Percentiles rank a stretch among this genome's conserved stretches.
These are phyloP conservation scores for Oscheius myriophilus DNA, from an alignment of 2,888 invertebrate genomes.

Conservation along the genomic window DNA sequence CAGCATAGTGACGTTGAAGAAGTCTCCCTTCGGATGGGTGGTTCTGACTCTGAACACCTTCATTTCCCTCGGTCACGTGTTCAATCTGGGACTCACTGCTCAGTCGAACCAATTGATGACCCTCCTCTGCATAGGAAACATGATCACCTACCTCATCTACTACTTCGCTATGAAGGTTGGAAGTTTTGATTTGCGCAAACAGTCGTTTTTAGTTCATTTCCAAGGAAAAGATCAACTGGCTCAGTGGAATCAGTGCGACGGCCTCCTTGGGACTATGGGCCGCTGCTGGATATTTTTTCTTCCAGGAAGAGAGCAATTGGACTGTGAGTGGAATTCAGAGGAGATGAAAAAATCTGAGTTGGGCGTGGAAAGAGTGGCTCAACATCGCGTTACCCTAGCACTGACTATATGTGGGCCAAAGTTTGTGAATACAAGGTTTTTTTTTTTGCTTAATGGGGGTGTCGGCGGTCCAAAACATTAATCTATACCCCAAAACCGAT, in stretches of 20 bases:
- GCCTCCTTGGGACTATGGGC: conserved; percentile 2
- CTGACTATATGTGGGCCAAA: too few relatives aligned
- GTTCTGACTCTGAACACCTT: background rate
- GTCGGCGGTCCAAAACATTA: too few relatives aligned
- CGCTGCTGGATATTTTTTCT: conserved; percentile 1
- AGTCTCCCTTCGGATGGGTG: background rate
- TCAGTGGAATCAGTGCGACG: background rate
- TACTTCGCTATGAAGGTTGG: conserved; percentile 87
- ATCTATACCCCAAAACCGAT: too few relatives aligned
- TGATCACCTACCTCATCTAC: conserved; percentile 83
- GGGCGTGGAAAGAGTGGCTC: too few relatives aligned
- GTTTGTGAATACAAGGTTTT: too few relatives aligned
- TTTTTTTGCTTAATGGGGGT: too few relatives aligned
- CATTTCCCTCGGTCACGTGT: conserved; percentile 1
- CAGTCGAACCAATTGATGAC: conserved; percentile 18
- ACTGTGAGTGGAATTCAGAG: too few relatives aligned
- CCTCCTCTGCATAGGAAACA: conserved; percentile 83
- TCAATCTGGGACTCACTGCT: background rate
- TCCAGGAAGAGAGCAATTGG: conserved; percentile 22
- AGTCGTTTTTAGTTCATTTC: background rate
- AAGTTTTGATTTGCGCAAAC: background rate
- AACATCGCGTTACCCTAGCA: too few relatives aligned
- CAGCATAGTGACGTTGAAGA: background rate
- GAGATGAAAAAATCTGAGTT: too few relatives aligned
- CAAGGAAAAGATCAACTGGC: conserved; percentile 5